Percentiles rank a stretch among this genome's conserved stretches.
Evolutionary conservation across 2,888 invertebrate species (phyloP).

Genomic region (Hipparchia semele): DNA sequence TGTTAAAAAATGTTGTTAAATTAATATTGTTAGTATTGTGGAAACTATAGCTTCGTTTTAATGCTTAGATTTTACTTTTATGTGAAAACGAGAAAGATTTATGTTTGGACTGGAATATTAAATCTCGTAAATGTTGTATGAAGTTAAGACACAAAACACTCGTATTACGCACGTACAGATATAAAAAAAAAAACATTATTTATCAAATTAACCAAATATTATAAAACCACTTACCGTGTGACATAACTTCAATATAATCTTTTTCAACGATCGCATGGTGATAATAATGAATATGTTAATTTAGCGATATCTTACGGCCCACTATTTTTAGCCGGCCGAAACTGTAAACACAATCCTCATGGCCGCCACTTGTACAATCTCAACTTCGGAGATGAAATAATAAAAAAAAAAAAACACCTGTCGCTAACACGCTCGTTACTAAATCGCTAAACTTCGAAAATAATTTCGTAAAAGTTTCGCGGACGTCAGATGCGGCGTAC

Average conservation of each 20-base stretch:
- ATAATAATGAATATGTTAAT: constrained; percentile 29
- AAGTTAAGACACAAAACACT: too few species aligned
- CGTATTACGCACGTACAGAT: too few species aligned
- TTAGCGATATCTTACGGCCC: constrained; percentile 39
- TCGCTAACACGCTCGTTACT: constrained; percentile 48
- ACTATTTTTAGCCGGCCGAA: constrained; percentile 40
- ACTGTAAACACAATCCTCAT: constrained; percentile 43
- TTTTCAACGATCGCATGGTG: constrained; percentile 58
- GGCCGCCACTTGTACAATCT: constrained; percentile 56
- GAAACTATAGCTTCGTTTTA: too few species aligned
- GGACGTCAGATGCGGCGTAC: not conserved
- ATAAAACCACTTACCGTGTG: constrained; percentile 51
- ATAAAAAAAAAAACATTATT: too few species aligned
- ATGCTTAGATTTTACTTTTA: not conserved
- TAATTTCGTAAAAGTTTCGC: constrained; percentile 1
- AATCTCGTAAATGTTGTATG: too few species aligned
- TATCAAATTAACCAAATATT: not conserved
- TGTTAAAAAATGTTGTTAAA: too few species aligned
- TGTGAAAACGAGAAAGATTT: too few species aligned
- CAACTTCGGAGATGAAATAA: constrained; percentile 38
- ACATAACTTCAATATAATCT: constrained; percentile 55
- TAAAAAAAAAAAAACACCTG: constrained; percentile 43
- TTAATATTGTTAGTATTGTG: too few species aligned
- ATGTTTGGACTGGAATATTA: too few species aligned
- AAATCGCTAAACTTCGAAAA: constrained; percentile 49